phyloP scores from a whole-genome alignment of 2,797 vertebrate species.

The Poecilia picta region DNA sequence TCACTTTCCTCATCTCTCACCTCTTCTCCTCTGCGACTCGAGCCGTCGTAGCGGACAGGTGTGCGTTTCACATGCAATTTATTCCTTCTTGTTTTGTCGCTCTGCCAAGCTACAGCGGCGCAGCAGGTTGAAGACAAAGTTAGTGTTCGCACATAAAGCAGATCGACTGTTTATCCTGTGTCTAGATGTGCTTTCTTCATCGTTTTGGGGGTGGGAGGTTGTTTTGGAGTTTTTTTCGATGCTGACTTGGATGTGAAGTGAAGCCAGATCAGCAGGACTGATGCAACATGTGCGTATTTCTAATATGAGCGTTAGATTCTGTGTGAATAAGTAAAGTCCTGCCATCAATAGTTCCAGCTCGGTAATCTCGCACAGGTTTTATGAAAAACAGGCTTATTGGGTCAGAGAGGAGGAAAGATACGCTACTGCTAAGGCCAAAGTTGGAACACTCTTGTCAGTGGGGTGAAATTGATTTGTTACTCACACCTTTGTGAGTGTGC shows the following conservation, averaged over 20 bases:
- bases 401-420: neutral
- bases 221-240: neutral
- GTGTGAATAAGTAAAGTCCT: neutral
- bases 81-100: conserved; percentile 69
- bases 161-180: neutral
- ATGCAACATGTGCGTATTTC: neutral
- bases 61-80: conserved; percentile 72
- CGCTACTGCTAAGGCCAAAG: neutral
- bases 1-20: conserved; percentile 37
- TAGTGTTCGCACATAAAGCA: neutral
- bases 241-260: neutral
- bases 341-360: neutral
- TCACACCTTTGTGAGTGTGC: neutral
- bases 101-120: conserved; percentile 54
- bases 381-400: neutral
- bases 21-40: conserved; percentile 36
- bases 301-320: neutral
- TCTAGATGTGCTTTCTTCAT: neutral
- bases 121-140: conserved; percentile 25
- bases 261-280: neutral
- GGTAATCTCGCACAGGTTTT: neutral
- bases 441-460: neutral
- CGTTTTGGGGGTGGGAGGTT: neutral
- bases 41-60: conserved; percentile 57
- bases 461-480: neutral